phyloP scores from a whole-genome alignment of 2,888 invertebrate species.

The Incurvaria masculella region DNA sequence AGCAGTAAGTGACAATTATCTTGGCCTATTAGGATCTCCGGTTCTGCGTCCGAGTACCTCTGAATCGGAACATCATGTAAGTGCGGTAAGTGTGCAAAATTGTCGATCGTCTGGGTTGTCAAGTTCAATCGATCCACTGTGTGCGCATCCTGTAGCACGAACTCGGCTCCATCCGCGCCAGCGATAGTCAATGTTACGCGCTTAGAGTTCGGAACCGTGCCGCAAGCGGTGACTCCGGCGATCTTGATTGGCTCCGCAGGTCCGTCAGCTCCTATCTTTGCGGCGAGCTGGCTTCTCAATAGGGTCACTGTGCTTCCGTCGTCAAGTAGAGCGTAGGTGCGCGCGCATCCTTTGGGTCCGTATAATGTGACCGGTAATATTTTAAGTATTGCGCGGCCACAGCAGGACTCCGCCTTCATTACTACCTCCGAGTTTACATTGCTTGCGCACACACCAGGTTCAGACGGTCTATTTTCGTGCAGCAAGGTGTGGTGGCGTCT shows the following conservation, averaged over 20 bases:
- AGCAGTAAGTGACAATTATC: constrained; percentile 1
- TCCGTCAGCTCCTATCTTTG: neutral
- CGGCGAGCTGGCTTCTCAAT: neutral
- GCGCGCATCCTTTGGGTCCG: neutral
- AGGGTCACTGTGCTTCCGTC: neutral
- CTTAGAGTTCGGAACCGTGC: too few relatives aligned
- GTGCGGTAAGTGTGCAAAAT: too few relatives aligned
- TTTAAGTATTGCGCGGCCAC: neutral
- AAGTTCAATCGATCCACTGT: too few relatives aligned
- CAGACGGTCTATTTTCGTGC: constrained; percentile 2
- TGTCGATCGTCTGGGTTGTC: neutral
- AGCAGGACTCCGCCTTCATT: neutral
- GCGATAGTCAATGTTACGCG: too few relatives aligned
- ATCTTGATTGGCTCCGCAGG: too few relatives aligned
- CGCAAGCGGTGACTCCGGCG: too few relatives aligned
- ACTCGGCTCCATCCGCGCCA: too few relatives aligned
- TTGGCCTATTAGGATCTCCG: neutral
- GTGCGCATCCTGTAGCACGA: too few relatives aligned
- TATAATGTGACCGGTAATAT: neutral
- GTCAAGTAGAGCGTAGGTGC: neutral
- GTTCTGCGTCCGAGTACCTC: neutral
- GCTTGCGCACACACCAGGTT: neutral
- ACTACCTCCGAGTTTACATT: too few relatives aligned
- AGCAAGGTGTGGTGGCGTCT: constrained; percentile 6
- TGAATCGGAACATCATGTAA: neutral